phyloP scores from a whole-genome alignment of 2,797 vertebrate genomes.

The Poliocrania exsul region DNA sequence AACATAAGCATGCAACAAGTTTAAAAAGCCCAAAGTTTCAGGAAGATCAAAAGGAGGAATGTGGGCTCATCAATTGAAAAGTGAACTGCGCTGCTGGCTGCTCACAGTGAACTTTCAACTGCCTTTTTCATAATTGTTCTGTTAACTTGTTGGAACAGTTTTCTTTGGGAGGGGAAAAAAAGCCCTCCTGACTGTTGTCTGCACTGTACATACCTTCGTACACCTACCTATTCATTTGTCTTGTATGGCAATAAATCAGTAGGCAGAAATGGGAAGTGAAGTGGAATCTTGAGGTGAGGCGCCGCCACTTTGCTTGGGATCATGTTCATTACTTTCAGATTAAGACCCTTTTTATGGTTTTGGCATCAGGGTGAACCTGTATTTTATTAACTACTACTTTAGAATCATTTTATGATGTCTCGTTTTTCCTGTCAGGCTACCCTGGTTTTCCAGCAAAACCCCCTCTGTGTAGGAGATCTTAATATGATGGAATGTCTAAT shows the following conservation, averaged over 20 bases:
- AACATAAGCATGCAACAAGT: not conserved
- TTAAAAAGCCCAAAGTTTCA: not conserved
- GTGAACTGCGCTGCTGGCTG: not conserved
- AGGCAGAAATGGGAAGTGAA: not conserved
- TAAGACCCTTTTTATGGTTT: not conserved
- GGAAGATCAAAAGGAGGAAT: not conserved
- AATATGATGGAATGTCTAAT: not conserved
- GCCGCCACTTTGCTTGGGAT: not conserved
- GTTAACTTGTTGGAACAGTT: conserved; percentile 50
- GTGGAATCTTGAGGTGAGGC: not conserved
- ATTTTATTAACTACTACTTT: not conserved
- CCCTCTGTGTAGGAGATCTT: not conserved
- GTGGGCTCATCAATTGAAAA: not conserved
- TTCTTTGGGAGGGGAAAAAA: not conserved
- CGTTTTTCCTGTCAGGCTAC: not conserved
- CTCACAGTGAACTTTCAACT: not conserved
- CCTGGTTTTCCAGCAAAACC: not conserved
- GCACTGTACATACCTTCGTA: not conserved
- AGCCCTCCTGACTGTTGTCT: not conserved
- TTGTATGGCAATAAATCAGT: conserved; percentile 32
- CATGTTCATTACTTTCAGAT: not conserved
- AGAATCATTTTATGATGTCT: not conserved
- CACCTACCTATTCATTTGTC: conserved; percentile 45
- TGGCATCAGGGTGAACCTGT: not conserved
- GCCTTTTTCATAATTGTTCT: conserved; percentile 23